Evolutionary conservation across 2,113 vertebrate species (phyloP).

Genomic region (Labrus mixtus): DNA sequence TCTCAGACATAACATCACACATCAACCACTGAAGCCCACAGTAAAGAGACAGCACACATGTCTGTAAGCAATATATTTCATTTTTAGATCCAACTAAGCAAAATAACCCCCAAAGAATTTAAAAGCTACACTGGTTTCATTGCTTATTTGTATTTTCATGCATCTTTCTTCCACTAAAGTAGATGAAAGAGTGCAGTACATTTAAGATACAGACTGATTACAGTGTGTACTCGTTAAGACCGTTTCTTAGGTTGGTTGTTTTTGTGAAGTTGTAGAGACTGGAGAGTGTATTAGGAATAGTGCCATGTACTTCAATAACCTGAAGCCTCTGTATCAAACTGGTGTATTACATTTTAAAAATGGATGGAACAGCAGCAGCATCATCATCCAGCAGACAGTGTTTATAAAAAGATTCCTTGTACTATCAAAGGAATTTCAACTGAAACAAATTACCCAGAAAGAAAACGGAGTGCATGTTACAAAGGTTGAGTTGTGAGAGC

Average conservation of each 20-base stretch:
- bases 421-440: neutral
- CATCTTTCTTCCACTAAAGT: neutral
- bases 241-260: neutral
- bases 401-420: slow-evolving; percentile 21
- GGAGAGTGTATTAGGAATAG: neutral
- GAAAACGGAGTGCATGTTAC: neutral
- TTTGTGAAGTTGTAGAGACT: neutral
- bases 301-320: neutral
- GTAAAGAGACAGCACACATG: too few relatives aligned
- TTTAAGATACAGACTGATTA: neutral
- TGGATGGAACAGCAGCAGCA: neutral
- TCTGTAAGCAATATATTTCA: too few relatives aligned
- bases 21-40: too few relatives aligned
- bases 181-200: neutral
- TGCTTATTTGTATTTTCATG: too few relatives aligned
- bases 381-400: neutral
- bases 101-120: too few relatives aligned
- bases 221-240: neutral
- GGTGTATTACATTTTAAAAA: neutral
- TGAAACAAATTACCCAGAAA: slow-evolving; percentile 4
- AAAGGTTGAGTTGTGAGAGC: slow-evolving; percentile 20
- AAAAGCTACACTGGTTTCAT: too few relatives aligned
- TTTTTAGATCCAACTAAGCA: too few relatives aligned
- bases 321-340: neutral
- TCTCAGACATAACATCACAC: too few relatives aligned